Evolutionary conservation across 2,797 vertebrate species (phyloP), one percentile per base, ranked within the genome.

Genomic region (Enteromius anoplus): DNA sequence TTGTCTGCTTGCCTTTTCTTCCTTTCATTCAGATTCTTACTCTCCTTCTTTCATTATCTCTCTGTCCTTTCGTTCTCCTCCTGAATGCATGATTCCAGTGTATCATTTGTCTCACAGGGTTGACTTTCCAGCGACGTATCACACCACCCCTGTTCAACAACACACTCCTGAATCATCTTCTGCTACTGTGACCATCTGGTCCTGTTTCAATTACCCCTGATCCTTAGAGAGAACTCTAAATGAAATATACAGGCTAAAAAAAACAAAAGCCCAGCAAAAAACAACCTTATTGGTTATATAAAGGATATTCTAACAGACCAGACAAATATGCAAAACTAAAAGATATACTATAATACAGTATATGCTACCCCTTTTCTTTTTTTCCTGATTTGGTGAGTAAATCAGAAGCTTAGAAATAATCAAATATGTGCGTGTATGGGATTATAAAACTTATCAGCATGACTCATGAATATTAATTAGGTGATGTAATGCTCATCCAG

Each of bases 181-280:
- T 80, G 71, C 23, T 82, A 66, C 72, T 58, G 47, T 12, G 34
- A 32, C 34, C 62, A 76, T 53, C 60, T 82, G 70, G 5, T 75
- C n/a, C 76, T 34, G 79, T 77, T 87, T 86, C 77, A 88, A 81
- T 86, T 69, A 85, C 62, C 62, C 29, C 45, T 70, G 66, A 76
- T 79, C 78, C 78, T 55, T 71, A 85, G 73, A 71, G 72, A 78
- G 32, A 42, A 60, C 26, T 53, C 23, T 42, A 23, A 72, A 73
- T 82, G 55, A 78, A 68, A 77, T 68, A 47, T 17, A 34, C 1
- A 37, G 26, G 2, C 10, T 34, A 32, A 14, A 58, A 32, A 42
- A 72, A 80, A 69, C 78, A 47, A 80, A 62, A 17, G 53, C 42
- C 26, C 60, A 47, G 32, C 6, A 42, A 78, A 65, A 29, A 65